Base-by-base conservation (phyloP, 2,113 vertebrate genomes). In the Etheostoma spectabile region DNA sequence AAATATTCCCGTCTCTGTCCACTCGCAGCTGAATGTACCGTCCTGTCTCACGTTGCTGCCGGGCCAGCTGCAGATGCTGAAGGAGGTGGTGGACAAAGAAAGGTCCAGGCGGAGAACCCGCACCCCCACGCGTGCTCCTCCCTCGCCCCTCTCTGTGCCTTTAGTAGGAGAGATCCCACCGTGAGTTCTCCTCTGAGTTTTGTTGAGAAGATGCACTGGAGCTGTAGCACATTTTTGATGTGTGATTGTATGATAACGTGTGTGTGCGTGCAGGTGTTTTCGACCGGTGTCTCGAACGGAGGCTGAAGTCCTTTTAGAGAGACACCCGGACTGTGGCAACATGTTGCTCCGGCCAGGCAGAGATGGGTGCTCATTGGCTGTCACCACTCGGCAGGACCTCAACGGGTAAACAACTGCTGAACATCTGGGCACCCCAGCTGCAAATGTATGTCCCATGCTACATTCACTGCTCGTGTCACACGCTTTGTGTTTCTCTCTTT, bases 281-380 rank as follows among this genome's bases (percentile, higher is more conserved):
- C 90, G 96, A 42, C 94, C 95, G 0, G 96, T 97, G 77, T 97
- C 95, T 15, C 91, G 96, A 21, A 93, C 90, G 6, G 97, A 98
- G 85, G 97, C 96, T 0, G 96, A 97, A 72, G 90, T 94, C 62
- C 94, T 98, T 12, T 89, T 97, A 67, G 96, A 96, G 83, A 93
- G 91, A 86, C 94, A 96, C 57, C 93, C 92, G 0, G 96, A 96
- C 33, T 94, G 94, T 42, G 97, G 97, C 10, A 97, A 96, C 91
- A 92, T 97, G 91, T 74, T 98, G 76, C 93, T 98, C 38, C 92
- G 96, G 22, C 97, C 97, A 0, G 94, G 96, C 2, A 91, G 96
- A 27, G 95, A 96, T 0, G 92, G 95, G 14, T 90, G 88, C 10
- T 95, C 93, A 0, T 70, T 97, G 49, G 96, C 97, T 0, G 92